phyloP scores from a whole-genome alignment of 2,888 invertebrate species.

The Bombylius major region DNA sequence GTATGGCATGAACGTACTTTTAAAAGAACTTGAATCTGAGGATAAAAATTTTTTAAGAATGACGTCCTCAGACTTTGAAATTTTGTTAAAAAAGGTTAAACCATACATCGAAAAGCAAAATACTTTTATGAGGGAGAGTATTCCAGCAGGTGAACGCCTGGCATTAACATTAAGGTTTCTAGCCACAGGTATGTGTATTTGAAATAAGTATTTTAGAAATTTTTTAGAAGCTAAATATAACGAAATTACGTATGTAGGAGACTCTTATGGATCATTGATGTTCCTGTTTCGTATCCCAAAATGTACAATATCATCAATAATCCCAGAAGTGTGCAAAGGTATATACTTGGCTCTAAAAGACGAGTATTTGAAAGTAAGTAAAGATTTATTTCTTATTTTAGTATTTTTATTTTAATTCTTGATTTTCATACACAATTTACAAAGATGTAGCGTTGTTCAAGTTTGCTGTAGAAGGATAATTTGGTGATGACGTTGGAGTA shows the following conservation, averaged over 20 bases:
- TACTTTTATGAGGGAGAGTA: conserved; percentile 1
- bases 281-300: not conserved
- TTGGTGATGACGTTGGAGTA: too few relatives aligned
- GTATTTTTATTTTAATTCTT: too few relatives aligned
- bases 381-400: too few relatives aligned
- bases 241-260: too few relatives aligned
- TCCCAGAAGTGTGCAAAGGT: not conserved
- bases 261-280: not conserved
- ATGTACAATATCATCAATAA: not conserved
- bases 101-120: conserved; percentile 2
- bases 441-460: too few relatives aligned
- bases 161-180: not conserved
- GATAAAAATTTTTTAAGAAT: conserved; percentile 2
- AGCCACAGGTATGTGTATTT: not conserved
- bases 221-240: too few relatives aligned
- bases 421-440: too few relatives aligned
- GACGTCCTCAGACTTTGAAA: not conserved
- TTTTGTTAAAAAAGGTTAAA: not conserved
- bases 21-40: too few relatives aligned
- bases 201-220: not conserved
- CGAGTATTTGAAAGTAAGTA: too few relatives aligned
- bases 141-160: not conserved
- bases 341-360: too few relatives aligned
- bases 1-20: too few relatives aligned
- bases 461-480: too few relatives aligned